These are phyloP conservation scores for Plutella xylostella DNA, from an alignment of 2,888 invertebrate genomes.

Conservation along the genomic window DNA sequence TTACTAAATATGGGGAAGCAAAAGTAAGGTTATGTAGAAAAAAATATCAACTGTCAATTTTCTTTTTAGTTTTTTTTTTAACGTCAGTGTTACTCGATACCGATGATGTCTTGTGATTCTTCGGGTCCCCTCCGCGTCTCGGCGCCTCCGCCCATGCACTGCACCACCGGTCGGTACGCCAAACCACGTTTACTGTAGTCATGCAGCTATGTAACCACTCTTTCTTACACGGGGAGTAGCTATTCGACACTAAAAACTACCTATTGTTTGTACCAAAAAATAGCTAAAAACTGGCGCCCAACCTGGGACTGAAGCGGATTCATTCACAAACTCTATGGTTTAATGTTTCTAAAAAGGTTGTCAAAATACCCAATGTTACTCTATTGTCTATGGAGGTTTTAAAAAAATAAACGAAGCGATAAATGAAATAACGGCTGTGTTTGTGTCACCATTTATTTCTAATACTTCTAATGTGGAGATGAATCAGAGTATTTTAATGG, in stretches of 20 bases:
- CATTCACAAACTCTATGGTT: conserved; percentile 38
- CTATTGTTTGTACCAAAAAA: no score
- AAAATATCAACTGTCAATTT: no score
- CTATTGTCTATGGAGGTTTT: conserved; percentile 30
- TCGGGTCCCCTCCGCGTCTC: background rate
- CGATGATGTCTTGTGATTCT: conserved; percentile 4
- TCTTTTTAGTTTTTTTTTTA: no score
- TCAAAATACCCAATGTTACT: background rate
- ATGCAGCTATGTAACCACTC: conserved; percentile 45
- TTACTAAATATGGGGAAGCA: no score
- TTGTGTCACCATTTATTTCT: conserved; percentile 61
- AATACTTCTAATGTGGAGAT: conserved; percentile 64
- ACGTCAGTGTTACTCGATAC: background rate
- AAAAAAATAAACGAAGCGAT: conserved; percentile 44
- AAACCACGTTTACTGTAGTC: conserved; percentile 22
- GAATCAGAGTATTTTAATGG: conserved; percentile 49
- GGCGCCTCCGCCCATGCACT: conserved; percentile 35
- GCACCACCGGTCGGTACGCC: conserved; percentile 39
- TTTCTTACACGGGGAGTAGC: background rate
- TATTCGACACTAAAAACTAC: background rate
- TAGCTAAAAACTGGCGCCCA: conserved; percentile 39
- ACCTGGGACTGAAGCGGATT: conserved; percentile 35
- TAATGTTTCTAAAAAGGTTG: conserved; percentile 23
- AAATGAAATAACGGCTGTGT: conserved; percentile 67
- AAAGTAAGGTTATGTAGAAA: no score